phyloP scores from a whole-genome alignment of 1,140 invertebrate genomes.

The Diprion similis region DNA sequence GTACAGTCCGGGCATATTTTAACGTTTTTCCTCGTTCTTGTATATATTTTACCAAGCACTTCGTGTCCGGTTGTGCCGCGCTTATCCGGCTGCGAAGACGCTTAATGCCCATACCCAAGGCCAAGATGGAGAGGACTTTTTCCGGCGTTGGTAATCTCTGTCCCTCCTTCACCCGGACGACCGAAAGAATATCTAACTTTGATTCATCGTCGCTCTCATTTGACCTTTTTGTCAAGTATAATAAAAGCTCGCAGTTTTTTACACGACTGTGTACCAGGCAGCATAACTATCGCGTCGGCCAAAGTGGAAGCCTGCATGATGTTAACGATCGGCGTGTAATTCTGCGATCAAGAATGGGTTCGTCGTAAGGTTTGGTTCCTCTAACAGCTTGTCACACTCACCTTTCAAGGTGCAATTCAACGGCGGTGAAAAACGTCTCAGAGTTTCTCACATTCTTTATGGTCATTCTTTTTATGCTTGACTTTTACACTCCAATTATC shows the following conservation, averaged over 20 bases:
- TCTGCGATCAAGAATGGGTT: no score
- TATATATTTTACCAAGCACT: neutral
- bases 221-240: neutral
- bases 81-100: neutral
- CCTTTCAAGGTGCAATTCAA: no score
- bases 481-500: no score
- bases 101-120: neutral
- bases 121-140: neutral
- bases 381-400: no score
- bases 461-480: no score
- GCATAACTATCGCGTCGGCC: no score
- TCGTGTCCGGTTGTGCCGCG: neutral
- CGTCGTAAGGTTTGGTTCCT: no score
- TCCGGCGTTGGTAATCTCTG: neutral
- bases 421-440: no score
- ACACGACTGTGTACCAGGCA: no score
- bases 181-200: neutral
- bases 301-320: no score
- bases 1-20: neutral
- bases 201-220: neutral
- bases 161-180: neutral
- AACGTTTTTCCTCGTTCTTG: neutral
- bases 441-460: no score
- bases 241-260: neutral
- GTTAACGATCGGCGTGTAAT: no score